Conservation (phyloP, 92 coral and sea anemone genomes). For the Heliopora coerulea region DNA sequence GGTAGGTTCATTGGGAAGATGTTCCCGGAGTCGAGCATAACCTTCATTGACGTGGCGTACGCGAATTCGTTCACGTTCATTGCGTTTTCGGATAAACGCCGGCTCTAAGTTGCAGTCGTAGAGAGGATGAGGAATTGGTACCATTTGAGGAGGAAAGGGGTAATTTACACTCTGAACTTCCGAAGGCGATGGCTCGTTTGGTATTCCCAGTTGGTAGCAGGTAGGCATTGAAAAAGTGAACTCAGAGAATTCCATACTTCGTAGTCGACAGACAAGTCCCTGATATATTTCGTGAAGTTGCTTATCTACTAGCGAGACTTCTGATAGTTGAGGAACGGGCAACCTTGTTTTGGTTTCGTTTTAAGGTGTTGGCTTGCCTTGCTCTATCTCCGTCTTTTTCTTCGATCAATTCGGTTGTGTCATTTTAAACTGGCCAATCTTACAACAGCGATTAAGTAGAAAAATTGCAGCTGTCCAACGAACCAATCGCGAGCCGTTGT, state of each 20-base stretch:
- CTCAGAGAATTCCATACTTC: conserved; percentile 73
- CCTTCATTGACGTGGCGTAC: conserved; percentile 99
- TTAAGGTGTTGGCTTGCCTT: no score
- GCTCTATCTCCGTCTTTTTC: background rate
- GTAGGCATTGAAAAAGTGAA: conserved; percentile 99
- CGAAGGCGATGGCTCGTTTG: conserved; percentile 79
- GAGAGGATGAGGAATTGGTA: conserved; percentile 98
- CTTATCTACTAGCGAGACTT: no score
- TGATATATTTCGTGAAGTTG: background rate
- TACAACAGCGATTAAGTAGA: conserved; percentile 18
- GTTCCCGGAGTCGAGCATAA: conserved; percentile 93
- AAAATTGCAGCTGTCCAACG: conserved; percentile 31
- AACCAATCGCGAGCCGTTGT: conserved; percentile 15
- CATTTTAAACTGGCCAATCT: conserved; percentile 24
- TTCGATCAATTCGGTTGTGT: background rate
- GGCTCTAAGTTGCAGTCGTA: conserved; percentile 98
- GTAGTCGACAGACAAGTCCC: background rate
- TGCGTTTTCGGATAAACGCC: conserved; percentile 91
- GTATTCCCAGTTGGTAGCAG: conserved; percentile 97
- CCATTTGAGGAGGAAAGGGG: conserved; percentile 84
- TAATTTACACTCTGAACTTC: conserved; percentile 63
- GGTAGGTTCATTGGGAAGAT: conserved; percentile 94
- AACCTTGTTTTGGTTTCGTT: no score
- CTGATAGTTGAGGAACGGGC: no score
- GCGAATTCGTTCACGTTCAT: conserved; percentile 91